These are phyloP conservation scores for Fragum fragum DNA, from an alignment of 2,888 invertebrate species.

Conservation along the genomic window DNA sequence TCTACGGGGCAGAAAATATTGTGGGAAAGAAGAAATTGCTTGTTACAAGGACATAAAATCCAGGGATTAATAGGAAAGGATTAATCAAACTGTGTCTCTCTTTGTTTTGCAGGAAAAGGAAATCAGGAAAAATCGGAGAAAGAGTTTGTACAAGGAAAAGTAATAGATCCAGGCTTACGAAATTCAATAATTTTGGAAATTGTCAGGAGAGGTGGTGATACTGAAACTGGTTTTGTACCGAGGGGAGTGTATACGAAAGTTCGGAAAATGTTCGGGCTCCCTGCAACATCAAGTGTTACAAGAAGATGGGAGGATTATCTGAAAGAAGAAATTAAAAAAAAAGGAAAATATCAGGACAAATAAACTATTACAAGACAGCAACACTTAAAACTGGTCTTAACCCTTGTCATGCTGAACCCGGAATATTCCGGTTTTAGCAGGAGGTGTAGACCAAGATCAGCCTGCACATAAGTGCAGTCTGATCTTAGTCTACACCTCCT, in stretches of 20 bases:
- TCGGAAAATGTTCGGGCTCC: neutral
- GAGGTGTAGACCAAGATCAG: too few relatives aligned
- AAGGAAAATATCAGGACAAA: neutral
- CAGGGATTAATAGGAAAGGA: too few relatives aligned
- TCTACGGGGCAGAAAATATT: too few relatives aligned
- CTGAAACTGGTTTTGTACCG: conserved; percentile 27
- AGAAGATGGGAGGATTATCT: conserved; percentile 29
- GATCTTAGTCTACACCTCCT: too few relatives aligned
- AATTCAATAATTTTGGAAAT: conserved; percentile 15
- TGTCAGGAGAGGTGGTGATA: conserved; percentile 19
- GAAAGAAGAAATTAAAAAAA: conserved; percentile 12
- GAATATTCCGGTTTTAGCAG: too few relatives aligned
- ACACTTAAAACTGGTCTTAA: too few relatives aligned
- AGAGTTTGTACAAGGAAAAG: conserved; percentile 16
- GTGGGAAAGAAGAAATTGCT: too few relatives aligned
- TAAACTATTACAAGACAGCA: too few relatives aligned
- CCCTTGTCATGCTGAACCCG: too few relatives aligned
- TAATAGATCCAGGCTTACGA: conserved; percentile 1
- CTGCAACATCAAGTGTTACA: conserved; percentile 16
- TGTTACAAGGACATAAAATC: too few relatives aligned
- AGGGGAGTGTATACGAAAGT: conserved; percentile 33
- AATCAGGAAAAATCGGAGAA: neutral
- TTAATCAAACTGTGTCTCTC: too few relatives aligned
- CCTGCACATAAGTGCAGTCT: too few relatives aligned
- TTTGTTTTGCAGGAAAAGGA: neutral